Base-by-base conservation (phyloP, 2,888 invertebrate genomes). In the Limnephilus rhombicus region DNA sequence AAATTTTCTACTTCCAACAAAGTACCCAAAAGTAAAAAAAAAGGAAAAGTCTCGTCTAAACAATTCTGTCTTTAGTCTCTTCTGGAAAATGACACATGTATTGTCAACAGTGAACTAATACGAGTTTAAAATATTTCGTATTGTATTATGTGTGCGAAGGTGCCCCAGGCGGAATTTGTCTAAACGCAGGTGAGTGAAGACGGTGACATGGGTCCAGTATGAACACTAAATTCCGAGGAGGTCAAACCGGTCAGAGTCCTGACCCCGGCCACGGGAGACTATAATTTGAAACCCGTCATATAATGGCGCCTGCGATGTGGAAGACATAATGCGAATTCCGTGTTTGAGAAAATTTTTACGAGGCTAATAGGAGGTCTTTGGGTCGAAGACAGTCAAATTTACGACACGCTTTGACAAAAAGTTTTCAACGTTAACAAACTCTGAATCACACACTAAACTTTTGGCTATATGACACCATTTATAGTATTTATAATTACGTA, bases 191-290 rank as follows among this genome's bases (percentile, higher is more conserved):
- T 88, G 88, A 88, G 68, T n/a, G 49, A n/a, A 37, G 13, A 53
- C 53, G 68, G 89, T 85, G 90, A 90, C 90, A 90, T 18, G 90
- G 34, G 53, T 15, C 90, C 41, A 90, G n/a, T 29, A 15, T n/a
- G 81, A 49, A 31, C 90, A 90, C 90, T 53, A 83, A 90, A 90
- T 90, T 90, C 90, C 83, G 34, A 37, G 49, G 90, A 90, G 90
- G 90, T 90, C 89, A 81, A 81, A 80, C 89, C 81, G 81, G 89
- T 89, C 90, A 90, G 83, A 83, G 49, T 81, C 81, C 90, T 90
- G 90, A 90, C 90, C 83, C 83, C 53, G 90, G 49, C 83, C 37
- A 31, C 81, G 83, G 31, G 41, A 34, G 45, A 81, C 37, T 31
- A 81, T 41, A 37, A n/a, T 41, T 80, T 24, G 24, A 81, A 81